Evolutionary conservation across 2,888 invertebrate genomes (phyloP).

Genomic region (Ennomos quercinarius): DNA sequence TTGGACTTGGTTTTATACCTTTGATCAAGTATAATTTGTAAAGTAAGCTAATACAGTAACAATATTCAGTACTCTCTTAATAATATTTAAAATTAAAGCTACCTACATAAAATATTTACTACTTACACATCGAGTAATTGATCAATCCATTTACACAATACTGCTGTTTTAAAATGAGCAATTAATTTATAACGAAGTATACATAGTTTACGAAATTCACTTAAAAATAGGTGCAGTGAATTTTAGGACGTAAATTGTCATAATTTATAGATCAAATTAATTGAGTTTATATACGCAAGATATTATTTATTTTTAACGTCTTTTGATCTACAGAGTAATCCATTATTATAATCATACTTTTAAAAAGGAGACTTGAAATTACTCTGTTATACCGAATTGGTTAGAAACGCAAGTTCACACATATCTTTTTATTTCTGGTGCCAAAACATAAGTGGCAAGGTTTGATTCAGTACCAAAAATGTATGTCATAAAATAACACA

Average conservation of each 20-base stretch:
- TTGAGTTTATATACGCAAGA: background rate
- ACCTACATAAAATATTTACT: constrained; percentile 54
- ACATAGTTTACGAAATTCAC: constrained; percentile 40
- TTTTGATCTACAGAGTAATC: too few relatives aligned
- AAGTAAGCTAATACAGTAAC: constrained; percentile 60
- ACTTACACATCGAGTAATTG: constrained; percentile 65
- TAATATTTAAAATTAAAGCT: constrained; percentile 48
- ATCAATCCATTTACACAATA: constrained; percentile 71
- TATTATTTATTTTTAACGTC: too few relatives aligned
- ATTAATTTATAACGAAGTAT: constrained; percentile 42
- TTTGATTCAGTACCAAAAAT: background rate
- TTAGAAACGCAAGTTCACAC: too few relatives aligned
- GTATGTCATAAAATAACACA: constrained; percentile 13
- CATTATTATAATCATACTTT: too few relatives aligned
- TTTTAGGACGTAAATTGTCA: constrained; percentile 24
- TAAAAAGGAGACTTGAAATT: too few relatives aligned
- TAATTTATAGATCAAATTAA: background rate
- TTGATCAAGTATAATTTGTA: constrained; percentile 64
- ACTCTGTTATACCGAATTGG: too few relatives aligned
- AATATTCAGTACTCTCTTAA: constrained; percentile 81
- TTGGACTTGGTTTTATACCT: constrained; percentile 74
- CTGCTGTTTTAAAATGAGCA: constrained; percentile 71
- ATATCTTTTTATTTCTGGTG: too few relatives aligned
- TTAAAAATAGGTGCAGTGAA: constrained; percentile 37
- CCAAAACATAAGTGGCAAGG: background rate